Evolutionary conservation across 2,113 vertebrate species (phyloP).

Genomic region (Nematolebias whitei): DNA sequence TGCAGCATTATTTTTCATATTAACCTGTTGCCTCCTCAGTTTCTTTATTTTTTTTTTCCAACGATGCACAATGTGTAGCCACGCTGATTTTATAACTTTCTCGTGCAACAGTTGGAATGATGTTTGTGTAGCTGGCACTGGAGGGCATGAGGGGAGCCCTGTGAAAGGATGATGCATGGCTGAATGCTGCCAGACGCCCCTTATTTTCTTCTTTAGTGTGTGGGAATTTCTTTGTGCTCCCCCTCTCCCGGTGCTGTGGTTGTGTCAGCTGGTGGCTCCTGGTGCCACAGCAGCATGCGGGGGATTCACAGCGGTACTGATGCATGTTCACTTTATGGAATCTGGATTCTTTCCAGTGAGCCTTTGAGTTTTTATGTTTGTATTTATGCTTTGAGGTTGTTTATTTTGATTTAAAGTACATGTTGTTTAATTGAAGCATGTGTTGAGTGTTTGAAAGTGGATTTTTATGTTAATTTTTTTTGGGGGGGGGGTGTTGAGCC

Average conservation of each 20-base stretch:
- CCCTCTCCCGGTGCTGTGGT: conserved; percentile 49
- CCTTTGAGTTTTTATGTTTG: conserved; percentile 9
- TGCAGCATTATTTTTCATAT: conserved; percentile 48
- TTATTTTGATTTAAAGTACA: not conserved
- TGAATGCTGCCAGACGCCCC: conserved; percentile 68
- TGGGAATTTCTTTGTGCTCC: conserved; percentile 60
- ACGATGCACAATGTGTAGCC: conserved; percentile 50
- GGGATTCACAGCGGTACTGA: conserved; percentile 62
- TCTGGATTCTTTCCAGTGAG: conserved; percentile 36
- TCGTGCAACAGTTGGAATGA: conserved; percentile 55
- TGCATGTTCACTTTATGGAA: conserved; percentile 64
- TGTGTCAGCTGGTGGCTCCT: conserved; percentile 69
- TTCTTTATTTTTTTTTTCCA: conserved; percentile 21
- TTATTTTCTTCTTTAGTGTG: conserved; percentile 47
- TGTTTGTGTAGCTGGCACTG: conserved; percentile 61
- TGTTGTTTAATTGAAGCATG: conserved; percentile 53
- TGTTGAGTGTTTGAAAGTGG: conserved; percentile 37
- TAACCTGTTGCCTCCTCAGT: conserved; percentile 47
- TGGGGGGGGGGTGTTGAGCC: conserved; percentile 46
- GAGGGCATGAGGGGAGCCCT: conserved; percentile 62
- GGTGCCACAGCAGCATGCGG: conserved; percentile 72
- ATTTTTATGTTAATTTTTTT: conserved; percentile 40
- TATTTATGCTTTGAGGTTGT: conserved; percentile 31
- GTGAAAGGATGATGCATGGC: conserved; percentile 73
- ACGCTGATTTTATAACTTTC: conserved; percentile 43